Evolutionary conservation across 2,113 vertebrate genomes (phyloP), one percentile per base, ranked within the genome.

Genomic region (Columba janthina): DNA sequence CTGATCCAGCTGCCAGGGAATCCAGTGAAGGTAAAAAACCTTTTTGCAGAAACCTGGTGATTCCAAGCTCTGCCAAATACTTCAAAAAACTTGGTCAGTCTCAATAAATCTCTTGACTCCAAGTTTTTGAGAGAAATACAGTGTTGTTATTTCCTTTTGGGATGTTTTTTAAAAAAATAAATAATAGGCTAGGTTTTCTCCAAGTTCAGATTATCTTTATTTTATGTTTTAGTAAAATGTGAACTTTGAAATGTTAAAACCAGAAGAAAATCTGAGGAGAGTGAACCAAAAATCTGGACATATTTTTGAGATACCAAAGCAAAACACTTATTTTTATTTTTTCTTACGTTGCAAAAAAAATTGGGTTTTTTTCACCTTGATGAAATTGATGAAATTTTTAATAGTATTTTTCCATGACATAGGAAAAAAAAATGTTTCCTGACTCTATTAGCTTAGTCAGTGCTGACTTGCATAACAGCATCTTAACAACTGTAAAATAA

Each of bases 401-500:
- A 53, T 77, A 62, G 75, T 48, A 53, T n/a, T 90, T 80, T 86
- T 84, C 50, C 34, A 42, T 62, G 50, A 38, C 11, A 34, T 51
- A 26, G 26, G 22, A 7, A 8, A 24, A 53, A 44, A 48, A 62
- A 67, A 54, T 54, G 17, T 69, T 91, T 93, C 66, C 62, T 79
- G 69, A 66, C 17, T 88, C 74, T 51, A 17, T 42, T 66, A 80
- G 51, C 54, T 94, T 91, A 44, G 40, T 93, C 62, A 79, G 46
- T 95, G 74, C 77, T 85, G 64, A 82, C 67, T 94, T 91, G 73
- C 75, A 42, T 78, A 89, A 66, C 34, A 91, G 36, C 88, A 85
- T 91, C 85, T 83, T 88, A 88, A 81, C 24, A 56, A 66, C 75
- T 93, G 50, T 70, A 58, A 93, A 95, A 62, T 93, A 96, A 70